Conservation (phyloP, 2,797 vertebrate species). For the Phalloptychus januarius region DNA sequence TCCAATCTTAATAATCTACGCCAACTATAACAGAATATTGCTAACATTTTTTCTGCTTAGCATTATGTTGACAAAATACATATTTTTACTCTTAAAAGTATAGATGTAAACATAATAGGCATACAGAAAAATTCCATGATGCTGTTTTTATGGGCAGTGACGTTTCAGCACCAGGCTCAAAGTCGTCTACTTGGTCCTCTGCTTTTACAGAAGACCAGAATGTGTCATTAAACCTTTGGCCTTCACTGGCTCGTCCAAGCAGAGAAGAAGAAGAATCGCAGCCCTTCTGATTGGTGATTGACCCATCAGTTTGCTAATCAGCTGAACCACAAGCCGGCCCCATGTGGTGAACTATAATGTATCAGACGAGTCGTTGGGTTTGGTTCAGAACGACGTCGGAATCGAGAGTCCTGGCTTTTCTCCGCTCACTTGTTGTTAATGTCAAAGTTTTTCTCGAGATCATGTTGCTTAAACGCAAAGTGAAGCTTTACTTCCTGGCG, state of each 20-base stretch:
- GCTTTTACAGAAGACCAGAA: not conserved
- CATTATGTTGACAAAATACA: not conserved
- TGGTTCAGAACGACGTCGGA: not conserved
- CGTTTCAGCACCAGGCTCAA: not conserved
- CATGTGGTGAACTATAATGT: not conserved
- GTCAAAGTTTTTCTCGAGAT: constrained; percentile 29
- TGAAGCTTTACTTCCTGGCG: constrained; percentile 6
- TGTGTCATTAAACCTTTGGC: not conserved
- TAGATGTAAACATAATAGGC: not conserved
- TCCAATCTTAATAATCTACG: not conserved
- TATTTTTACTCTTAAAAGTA: not conserved
- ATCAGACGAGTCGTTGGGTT: not conserved
- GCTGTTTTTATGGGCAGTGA: not conserved
- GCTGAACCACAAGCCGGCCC: not conserved
- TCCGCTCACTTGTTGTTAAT: constrained; percentile 49
- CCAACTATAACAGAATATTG: not conserved
- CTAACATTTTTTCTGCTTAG: not conserved
- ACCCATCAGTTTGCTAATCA: not conserved
- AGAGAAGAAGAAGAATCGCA: not conserved
- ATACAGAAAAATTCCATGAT: not conserved
- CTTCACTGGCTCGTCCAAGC: not conserved
- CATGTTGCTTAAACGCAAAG: constrained; percentile 1
- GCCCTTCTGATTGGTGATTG: not conserved
- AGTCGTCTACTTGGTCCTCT: not conserved
- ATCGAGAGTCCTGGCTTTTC: constrained; percentile 16